Conservation (phyloP, 1,140 invertebrate species). For the Cyphomyrmex costatus region DNA sequence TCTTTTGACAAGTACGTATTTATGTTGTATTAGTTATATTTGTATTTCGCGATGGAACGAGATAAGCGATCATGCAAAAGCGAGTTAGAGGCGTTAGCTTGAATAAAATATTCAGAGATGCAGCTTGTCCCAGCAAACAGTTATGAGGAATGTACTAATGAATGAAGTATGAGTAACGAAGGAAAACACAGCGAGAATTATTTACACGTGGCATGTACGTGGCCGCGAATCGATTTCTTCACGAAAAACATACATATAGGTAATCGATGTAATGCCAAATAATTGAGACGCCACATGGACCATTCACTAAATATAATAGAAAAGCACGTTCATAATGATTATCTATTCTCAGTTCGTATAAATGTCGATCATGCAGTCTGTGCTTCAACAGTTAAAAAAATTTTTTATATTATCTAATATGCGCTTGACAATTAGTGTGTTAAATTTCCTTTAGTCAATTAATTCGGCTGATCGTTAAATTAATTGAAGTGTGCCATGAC, state of each 20-base stretch:
- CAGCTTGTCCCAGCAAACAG: constrained; percentile 9
- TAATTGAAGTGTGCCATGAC: background rate
- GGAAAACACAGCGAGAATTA: constrained; percentile 28
- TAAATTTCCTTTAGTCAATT: background rate
- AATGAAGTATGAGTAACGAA: constrained; percentile 46
- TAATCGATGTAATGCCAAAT: background rate
- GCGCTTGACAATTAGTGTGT: background rate
- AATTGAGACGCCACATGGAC: background rate
- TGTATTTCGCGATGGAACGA: background rate
- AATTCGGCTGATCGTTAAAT: background rate
- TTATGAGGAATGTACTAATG: constrained; percentile 34
- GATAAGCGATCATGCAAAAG: constrained; percentile 9
- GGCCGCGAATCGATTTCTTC: constrained; percentile 51
- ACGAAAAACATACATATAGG: constrained; percentile 9
- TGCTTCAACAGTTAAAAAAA: background rate
- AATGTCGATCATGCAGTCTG: background rate
- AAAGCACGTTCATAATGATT: background rate
- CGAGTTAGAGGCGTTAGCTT: background rate
- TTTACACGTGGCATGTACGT: constrained; percentile 5
- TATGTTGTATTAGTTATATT: background rate
- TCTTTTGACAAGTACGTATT: constrained; percentile 11
- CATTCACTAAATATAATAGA: background rate
- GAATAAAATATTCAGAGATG: constrained; percentile 59
- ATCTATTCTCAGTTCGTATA: background rate
- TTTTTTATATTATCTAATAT: background rate